Percentiles rank a stretch among this genome's conserved stretches.
phyloP scores from a whole-genome alignment of 2,888 invertebrate species.

The Drosophila mimica region DNA sequence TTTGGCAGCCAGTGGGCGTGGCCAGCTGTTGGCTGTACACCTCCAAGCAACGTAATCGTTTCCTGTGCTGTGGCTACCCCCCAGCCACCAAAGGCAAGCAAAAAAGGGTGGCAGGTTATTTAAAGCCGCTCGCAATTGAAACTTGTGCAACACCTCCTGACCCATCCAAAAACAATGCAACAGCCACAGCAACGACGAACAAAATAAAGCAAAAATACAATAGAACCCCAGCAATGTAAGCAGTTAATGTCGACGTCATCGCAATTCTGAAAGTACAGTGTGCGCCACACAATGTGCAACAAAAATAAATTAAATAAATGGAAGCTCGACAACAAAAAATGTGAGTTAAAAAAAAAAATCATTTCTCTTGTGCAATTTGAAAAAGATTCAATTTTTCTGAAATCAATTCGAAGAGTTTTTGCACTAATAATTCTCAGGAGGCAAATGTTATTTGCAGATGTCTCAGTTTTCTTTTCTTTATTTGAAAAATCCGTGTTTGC shows the following conservation, averaged over 20 bases:
- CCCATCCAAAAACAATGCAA: constrained; percentile 28
- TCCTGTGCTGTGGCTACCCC: constrained; percentile 32
- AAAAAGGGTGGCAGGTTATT: constrained; percentile 37
- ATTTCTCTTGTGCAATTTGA: neutral
- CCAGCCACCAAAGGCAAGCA: neutral
- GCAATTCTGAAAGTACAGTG: neutral
- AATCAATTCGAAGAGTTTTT: neutral
- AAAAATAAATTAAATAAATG: neutral
- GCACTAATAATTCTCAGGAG: neutral
- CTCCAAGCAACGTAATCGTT: constrained; percentile 52
- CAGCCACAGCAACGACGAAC: neutral
- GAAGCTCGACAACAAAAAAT: too few relatives aligned
- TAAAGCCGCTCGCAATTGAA: constrained; percentile 47
- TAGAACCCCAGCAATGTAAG: neutral
- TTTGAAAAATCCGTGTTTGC: neutral
- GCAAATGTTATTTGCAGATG: neutral
- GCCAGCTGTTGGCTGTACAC: constrained; percentile 19
- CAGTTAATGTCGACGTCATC: constrained; percentile 3
- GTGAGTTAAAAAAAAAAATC: neutral
- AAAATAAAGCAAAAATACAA: constrained; percentile 11
- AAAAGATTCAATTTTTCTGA: neutral
- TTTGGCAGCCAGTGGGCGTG: constrained; percentile 59
- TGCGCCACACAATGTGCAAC: neutral
- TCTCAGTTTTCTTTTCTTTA: neutral
- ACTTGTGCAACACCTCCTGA: constrained; percentile 50